Evolutionary conservation across 2,797 vertebrate species (phyloP).

Genomic region (Mastacembelus armatus): DNA sequence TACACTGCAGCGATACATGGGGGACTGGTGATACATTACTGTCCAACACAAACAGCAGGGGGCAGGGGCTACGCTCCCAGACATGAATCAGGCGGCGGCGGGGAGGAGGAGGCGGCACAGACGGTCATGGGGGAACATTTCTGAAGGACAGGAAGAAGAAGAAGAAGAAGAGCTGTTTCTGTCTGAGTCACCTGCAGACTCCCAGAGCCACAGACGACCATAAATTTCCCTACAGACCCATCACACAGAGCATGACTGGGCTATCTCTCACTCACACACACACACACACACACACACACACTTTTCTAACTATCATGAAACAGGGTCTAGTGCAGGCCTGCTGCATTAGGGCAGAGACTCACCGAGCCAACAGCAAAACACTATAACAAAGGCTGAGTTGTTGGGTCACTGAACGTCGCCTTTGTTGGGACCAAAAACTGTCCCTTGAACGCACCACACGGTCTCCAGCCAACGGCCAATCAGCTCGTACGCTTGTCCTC

Average conservation of each 20-base stretch:
- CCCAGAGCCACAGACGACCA: slow-evolving; percentile 11
- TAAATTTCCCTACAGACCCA: slow-evolving; percentile 31
- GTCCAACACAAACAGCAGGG: slow-evolving; percentile 17
- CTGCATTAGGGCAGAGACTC: too few relatives aligned
- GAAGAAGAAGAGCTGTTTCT: slow-evolving; percentile 17
- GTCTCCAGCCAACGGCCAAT: too few relatives aligned
- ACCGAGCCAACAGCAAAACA: too few relatives aligned
- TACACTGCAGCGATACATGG: slow-evolving; percentile 7
- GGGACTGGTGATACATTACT: slow-evolving; percentile 27
- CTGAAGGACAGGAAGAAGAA: background rate
- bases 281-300: too few relatives aligned
- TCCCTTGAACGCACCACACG: too few relatives aligned
- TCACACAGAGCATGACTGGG: slow-evolving; percentile 3
- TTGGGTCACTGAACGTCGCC: too few relatives aligned
- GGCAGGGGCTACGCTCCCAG: slow-evolving; percentile 27
- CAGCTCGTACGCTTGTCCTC: too few relatives aligned
- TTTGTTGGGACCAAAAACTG: too few relatives aligned
- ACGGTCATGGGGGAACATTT: slow-evolving; percentile 41
- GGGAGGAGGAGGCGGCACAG: slow-evolving; percentile 28
- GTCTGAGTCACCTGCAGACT: slow-evolving; percentile 22
- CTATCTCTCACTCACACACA: too few relatives aligned
- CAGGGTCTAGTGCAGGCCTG: too few relatives aligned
- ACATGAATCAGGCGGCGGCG: slow-evolving; percentile 34
- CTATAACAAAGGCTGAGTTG: too few relatives aligned
- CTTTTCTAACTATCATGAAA: too few relatives aligned